Percentiles rank a stretch among this genome's conserved stretches.
Conservation (phyloP, 2,888 invertebrate genomes). For the Erpobdella octoculata region DNA sequence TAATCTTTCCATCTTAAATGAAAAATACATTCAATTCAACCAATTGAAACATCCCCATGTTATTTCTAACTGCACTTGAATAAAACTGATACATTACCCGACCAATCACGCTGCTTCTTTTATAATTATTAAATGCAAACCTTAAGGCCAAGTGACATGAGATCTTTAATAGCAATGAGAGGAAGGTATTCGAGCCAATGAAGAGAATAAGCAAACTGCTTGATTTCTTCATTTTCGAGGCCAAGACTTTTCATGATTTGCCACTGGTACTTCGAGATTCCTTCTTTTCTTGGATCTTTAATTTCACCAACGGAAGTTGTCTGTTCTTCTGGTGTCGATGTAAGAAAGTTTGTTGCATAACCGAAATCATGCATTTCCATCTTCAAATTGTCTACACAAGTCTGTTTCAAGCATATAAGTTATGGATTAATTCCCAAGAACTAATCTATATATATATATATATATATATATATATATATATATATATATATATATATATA, state of each 20-base stretch:
- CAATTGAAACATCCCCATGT: no score
- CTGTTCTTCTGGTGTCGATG: slow-evolving; percentile 53
- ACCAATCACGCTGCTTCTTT: no score
- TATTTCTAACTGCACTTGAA: no score
- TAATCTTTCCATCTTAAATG: no score
- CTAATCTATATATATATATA: no score
- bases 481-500: no score
- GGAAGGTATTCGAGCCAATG: slow-evolving; percentile 96
- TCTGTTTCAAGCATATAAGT: no score
- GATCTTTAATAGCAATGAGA: slow-evolving; percentile 74
- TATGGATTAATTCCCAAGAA: no score
- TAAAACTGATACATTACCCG: no score
- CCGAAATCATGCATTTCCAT: slow-evolving; percentile 86
- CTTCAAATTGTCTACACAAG: slow-evolving; percentile 92
- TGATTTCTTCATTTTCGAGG: slow-evolving; percentile 80
- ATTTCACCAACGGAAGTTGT: slow-evolving; percentile 55
- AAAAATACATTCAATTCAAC: no score
- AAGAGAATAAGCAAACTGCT: slow-evolving; percentile 74
- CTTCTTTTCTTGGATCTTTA: slow-evolving; percentile 82
- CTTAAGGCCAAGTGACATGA: slow-evolving; percentile 80
- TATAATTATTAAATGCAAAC: slow-evolving; percentile 53
- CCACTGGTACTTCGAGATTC: slow-evolving; percentile 87
- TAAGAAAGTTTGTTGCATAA: slow-evolving; percentile 82
- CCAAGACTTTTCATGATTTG: slow-evolving; percentile 94
- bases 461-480: no score